Evolutionary conservation across 1,140 invertebrate genomes (phyloP).

Genomic region (Heliothis subflexa): DNA sequence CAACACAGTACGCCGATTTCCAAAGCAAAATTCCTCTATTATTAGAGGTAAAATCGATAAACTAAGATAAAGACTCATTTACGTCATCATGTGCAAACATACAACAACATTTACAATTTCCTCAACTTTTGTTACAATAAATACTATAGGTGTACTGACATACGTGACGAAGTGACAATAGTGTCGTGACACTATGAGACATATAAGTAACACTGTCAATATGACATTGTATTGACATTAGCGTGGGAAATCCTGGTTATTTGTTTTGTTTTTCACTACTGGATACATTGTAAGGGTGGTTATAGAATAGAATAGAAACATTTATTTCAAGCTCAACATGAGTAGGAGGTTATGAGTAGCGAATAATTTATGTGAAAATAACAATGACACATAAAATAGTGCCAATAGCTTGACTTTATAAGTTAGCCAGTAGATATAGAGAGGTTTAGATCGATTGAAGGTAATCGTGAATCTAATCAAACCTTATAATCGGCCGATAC

Average conservation of each 20-base stretch:
- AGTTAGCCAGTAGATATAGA: too few species aligned
- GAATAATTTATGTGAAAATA: background rate
- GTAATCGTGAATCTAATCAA: too few species aligned
- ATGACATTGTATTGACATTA: conserved; percentile 47
- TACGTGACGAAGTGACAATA: conserved; percentile 49
- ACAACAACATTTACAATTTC: conserved; percentile 17
- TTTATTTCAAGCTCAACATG: too few species aligned
- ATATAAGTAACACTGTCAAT: conserved; percentile 38
- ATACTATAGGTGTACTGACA: background rate
- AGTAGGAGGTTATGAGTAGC: background rate
- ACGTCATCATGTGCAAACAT: conserved; percentile 6
- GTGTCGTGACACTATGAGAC: conserved; percentile 39
- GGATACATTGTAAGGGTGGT: conserved; percentile 2
- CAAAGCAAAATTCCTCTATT: background rate
- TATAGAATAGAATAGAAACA: too few species aligned
- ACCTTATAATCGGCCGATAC: too few species aligned
- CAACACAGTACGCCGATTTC: background rate
- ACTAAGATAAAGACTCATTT: background rate
- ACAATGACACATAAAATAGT: too few species aligned
- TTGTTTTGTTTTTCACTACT: conserved; percentile 37
- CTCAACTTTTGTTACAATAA: conserved; percentile 17
- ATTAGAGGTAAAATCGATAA: too few species aligned
- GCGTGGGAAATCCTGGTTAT: conserved; percentile 48
- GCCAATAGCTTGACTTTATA: too few species aligned
- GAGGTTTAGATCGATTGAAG: too few species aligned